A percentile compares a stretch with the other conserved stretches of the same genome.
Conservation (phyloP, 2,797 vertebrate genomes). For the Heliangelus exortis region DNA sequence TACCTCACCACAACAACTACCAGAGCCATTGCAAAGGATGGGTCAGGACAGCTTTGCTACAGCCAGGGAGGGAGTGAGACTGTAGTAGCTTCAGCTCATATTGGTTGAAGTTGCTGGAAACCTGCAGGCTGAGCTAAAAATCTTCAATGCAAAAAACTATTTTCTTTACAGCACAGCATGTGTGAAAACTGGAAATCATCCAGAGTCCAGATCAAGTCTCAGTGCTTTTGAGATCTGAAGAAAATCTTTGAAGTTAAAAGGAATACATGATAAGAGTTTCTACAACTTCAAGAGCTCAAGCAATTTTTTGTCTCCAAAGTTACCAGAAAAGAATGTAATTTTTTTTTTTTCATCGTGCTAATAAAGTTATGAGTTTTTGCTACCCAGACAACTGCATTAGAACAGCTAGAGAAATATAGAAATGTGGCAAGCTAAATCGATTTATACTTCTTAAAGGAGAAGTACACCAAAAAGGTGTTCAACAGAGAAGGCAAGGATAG, state of each 20-base stretch:
- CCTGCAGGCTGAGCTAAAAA: background rate
- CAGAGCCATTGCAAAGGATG: background rate
- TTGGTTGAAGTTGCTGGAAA: background rate
- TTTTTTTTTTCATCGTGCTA: background rate
- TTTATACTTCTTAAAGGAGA: background rate
- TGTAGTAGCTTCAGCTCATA: background rate
- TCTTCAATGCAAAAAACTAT: background rate
- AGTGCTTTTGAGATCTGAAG: background rate
- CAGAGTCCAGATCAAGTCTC: background rate
- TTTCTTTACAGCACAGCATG: background rate
- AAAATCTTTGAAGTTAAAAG: background rate
- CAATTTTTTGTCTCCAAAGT: background rate
- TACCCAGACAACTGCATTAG: background rate
- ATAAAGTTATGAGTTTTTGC: background rate
- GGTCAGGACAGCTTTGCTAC: background rate
- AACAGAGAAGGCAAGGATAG: background rate
- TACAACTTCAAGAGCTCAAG: background rate
- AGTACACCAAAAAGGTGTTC: background rate
- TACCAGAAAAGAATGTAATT: background rate
- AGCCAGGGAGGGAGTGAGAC: background rate
- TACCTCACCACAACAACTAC: background rate
- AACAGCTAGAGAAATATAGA: background rate
- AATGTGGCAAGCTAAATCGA: background rate
- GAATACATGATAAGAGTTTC: background rate
- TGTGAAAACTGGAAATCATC: background rate